A percentile compares a stretch with the other conserved stretches of the same genome.
Conservation (phyloP, 2,888 invertebrate species). For the Polymixis lichenea region DNA sequence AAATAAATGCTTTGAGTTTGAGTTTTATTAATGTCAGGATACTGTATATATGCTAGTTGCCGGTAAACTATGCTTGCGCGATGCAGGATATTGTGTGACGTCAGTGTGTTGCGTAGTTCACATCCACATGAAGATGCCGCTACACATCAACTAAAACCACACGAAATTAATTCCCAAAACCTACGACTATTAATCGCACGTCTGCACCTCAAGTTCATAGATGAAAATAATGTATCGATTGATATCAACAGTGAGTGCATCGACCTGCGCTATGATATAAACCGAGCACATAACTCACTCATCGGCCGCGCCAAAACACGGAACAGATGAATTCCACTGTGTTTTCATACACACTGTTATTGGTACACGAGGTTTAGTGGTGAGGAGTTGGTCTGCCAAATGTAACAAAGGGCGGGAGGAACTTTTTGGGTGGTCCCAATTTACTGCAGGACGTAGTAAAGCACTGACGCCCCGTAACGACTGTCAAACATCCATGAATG, state of each 20-base stretch:
- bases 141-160: no score
- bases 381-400: background rate
- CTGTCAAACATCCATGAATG: no score
- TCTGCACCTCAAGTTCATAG: slow-evolving; percentile 40
- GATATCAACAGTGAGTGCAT: slow-evolving; percentile 59
- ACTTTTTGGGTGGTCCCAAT: slow-evolving; percentile 10
- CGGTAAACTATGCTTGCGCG: no score
- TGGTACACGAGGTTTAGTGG: background rate
- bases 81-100: no score
- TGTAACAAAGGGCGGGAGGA: background rate
- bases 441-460: background rate
- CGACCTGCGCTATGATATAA: slow-evolving; percentile 43
- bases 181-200: slow-evolving; percentile 21
- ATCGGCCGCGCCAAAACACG: slow-evolving; percentile 52
- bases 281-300: slow-evolving; percentile 45
- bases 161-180: no score
- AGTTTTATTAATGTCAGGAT: no score
- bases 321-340: slow-evolving; percentile 46
- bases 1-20: no score
- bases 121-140: no score
- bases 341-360: slow-evolving; percentile 31
- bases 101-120: no score
- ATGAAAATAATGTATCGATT: slow-evolving; percentile 46
- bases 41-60: no score
- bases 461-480: no score